A percentile compares a stretch with the other conserved stretches of the same genome.
These are phyloP conservation scores for Falco novaeseelandiae DNA, from an alignment of 2,797 vertebrate species.

Conservation along the genomic window DNA sequence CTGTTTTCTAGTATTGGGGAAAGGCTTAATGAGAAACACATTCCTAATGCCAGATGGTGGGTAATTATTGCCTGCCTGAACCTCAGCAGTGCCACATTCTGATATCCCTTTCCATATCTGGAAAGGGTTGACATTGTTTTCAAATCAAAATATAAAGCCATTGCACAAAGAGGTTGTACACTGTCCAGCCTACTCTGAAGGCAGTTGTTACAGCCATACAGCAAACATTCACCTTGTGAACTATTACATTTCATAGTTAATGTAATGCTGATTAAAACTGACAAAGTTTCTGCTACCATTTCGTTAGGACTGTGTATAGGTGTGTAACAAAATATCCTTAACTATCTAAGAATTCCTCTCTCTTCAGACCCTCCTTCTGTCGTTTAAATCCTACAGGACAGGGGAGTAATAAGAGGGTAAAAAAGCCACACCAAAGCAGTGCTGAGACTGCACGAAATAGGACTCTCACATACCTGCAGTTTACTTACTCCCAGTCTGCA, in stretches of 20 bases:
- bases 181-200: neutral
- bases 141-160: neutral
- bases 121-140: neutral
- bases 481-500: neutral
- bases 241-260: neutral
- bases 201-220: neutral
- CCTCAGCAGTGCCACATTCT: neutral
- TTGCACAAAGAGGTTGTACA: neutral
- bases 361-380: neutral
- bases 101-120: neutral
- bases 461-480: neutral
- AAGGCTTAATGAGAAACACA: neutral
- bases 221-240: neutral
- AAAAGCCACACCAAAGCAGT: fast-evolving
- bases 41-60: neutral
- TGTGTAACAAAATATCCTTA: neutral
- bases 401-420: neutral
- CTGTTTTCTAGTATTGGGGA: neutral
- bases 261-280: neutral
- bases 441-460: neutral
- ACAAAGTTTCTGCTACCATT: neutral
- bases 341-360: neutral
- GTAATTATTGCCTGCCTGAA: neutral
- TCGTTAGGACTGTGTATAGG: neutral
- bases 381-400: neutral